Evolutionary conservation across 2,113 vertebrate genomes (phyloP), one percentile per base, ranked within the genome.

Genomic region (Trochalopteron elliotii): DNA sequence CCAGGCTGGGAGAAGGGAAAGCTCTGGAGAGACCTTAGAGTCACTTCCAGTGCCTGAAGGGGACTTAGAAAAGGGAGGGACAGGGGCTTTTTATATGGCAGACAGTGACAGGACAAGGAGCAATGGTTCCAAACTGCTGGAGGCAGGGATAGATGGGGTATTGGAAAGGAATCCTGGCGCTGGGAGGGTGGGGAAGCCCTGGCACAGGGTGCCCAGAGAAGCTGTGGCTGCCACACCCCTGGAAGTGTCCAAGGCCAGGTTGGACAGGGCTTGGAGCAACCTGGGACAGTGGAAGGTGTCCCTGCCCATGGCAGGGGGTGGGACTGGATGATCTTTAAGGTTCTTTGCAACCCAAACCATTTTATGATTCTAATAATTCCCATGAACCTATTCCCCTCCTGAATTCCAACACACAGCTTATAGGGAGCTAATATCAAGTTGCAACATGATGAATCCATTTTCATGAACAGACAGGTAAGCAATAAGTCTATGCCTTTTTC

Each of bases 401-500:
- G 17, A 83, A 86, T 79, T 53, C 64, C 70, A 80, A 1, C 28
- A 13, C 4, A 18, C 5, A 39, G 42, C 16, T 67, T 77, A 57
- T 2, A 63, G 64, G 61, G 49, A 94, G 60, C 42, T 63, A 10
- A 71, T 20, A 78, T 33, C 59, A 61, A 70, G 50, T 33, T 83
- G 49, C 79, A 93, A 28, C 13, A 20, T 4, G 76, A 89, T 56
- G 52, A 86, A 90, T 83, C 83, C 86, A 81, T 92, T 96, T 77
- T 65, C 68, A 61, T 8, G 14, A 67, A 44, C 2, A 89, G 92
- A 67, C 40, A 95, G 79, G 90, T 92, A 94, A 93, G 90, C 90
- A 83, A 37, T 67, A 76, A 88, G 45, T 69, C 76, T 78, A 5
- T 22, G 59, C 21, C 69, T 74, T 83, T 70, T 83, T 76, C 61